Conservation (phyloP, 2,888 invertebrate species). For the Ephialtes manifestator region DNA sequence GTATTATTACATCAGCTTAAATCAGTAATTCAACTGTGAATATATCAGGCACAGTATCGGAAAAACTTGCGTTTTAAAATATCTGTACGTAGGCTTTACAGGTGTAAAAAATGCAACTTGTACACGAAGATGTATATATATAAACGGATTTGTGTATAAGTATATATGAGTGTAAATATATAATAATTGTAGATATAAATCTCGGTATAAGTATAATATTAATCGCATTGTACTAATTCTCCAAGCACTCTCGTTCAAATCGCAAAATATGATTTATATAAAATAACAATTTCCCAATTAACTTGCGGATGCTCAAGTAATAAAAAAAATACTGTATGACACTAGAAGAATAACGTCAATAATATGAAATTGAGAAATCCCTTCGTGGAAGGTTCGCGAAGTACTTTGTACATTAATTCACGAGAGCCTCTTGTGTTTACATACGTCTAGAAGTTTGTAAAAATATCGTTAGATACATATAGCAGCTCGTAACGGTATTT, state of each 20-base stretch:
- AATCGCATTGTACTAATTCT: conserved; percentile 57
- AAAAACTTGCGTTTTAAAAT: conserved; percentile 11
- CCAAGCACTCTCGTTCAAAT: conserved; percentile 39
- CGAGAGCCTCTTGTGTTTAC: conserved; percentile 58
- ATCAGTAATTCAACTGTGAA: conserved; percentile 49
- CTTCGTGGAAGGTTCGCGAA: conserved; percentile 38
- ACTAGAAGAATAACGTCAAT: conserved; percentile 45
- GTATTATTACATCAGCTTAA: conserved; percentile 30
- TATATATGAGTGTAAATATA: conserved; percentile 47
- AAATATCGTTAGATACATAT: conserved; percentile 13
- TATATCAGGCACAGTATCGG: conserved; percentile 32
- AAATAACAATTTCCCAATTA: conserved; percentile 10
- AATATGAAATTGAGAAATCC: conserved; percentile 28
- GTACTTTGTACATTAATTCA: conserved; percentile 65
- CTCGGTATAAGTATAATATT: conserved; percentile 43
- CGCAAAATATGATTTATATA: conserved; percentile 40
- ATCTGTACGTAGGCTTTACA: conserved; percentile 30
- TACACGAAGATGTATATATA: conserved; percentile 42
- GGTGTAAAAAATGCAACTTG: conserved; percentile 47
- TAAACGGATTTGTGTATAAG: conserved; percentile 57
- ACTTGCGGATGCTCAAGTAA: neutral
- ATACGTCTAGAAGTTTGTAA: conserved; percentile 29
- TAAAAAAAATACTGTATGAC: conserved; percentile 59
- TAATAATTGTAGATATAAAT: conserved; percentile 49
- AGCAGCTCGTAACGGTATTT: neutral